Evolutionary conservation across 2,113 vertebrate species (phyloP), one percentile per base, ranked within the genome.

Genomic region (Phylloscopus trochilus): DNA sequence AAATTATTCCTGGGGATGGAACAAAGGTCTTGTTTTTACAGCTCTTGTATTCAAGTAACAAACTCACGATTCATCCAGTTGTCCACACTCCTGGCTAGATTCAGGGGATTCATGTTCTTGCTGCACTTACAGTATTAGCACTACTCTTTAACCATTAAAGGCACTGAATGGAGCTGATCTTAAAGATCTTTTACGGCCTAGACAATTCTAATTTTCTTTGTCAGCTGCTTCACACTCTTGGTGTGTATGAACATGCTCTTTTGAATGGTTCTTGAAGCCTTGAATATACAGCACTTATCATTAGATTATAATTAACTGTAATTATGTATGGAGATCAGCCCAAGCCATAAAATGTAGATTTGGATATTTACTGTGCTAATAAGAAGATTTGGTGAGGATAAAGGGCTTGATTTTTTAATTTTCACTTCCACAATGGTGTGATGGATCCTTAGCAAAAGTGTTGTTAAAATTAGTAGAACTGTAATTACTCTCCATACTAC

Each of bases 251-350:
- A 72, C 0, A 0, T 49, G 82, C 80, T 93, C 74, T 81, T 95
- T 72, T 89, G 84, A 81, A 89, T 3, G 20, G 21, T 84, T 92
- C 53, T 64, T 49, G 66, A 58, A 91, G 41, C 58, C 66, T 49
- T 87, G 89, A 83, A 82, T 91, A 35, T 87, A 87, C 83, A 73
- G 41, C 68, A 60, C 58, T 89, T 92, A 79, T 55, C 56, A 68
- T 94, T 95, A 95, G 81, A 46, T 87, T 94, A 70, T 96, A 94
- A 97, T 96, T 95, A 92, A 83, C 83, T 81, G 14, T 91, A 95
- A 95, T 94, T 94, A 93, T 87, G 64, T 74, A 84, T 67, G 66
- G 81, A 93, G 69, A 95, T 94, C 80, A 93, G 69, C 41, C 62
- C 49, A 72, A 94, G 58, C 44, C 73, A 64, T 89, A 92, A 84